Percentiles rank a stretch among this genome's conserved stretches.
These are phyloP conservation scores for Drosophila pseudoananassae DNA, from an alignment of 1,140 invertebrate species.

Conservation along the genomic window DNA sequence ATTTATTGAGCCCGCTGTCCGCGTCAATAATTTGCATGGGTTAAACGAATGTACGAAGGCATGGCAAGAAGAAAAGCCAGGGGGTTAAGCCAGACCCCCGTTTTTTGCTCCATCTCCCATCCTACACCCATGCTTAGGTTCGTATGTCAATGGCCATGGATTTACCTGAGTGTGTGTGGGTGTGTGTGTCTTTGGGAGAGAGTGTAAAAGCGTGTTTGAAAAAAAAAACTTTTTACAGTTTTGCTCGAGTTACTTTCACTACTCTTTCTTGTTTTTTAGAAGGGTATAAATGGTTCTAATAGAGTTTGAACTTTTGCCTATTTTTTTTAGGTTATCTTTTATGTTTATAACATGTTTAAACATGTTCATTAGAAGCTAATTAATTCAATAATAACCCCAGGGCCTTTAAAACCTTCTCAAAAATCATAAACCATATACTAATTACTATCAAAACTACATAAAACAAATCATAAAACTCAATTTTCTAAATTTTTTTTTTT, in stretches of 20 bases:
- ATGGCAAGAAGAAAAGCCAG: constrained; percentile 6
- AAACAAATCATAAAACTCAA: too few species aligned
- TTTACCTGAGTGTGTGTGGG: constrained; percentile 35
- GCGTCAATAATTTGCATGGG: constrained; percentile 80
- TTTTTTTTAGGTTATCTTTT: too few species aligned
- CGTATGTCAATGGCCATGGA: constrained; percentile 63
- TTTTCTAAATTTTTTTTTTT: too few species aligned
- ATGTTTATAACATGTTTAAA: too few species aligned
- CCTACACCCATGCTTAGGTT: not conserved
- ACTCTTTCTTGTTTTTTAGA: not conserved
- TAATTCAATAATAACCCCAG: too few species aligned
- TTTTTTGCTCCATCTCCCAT: not conserved
- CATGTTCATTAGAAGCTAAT: too few species aligned
- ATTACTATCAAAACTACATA: too few species aligned
- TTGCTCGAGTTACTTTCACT: constrained; percentile 51
- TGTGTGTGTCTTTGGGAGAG: constrained; percentile 39
- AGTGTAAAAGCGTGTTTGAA: constrained; percentile 70
- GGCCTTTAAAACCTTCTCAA: too few species aligned
- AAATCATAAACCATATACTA: too few species aligned
- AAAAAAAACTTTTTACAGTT: constrained; percentile 66
- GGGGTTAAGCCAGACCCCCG: constrained; percentile 45
- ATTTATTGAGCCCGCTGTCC: constrained; percentile 74
- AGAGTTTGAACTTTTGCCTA: too few species aligned
- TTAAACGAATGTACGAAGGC: constrained; percentile 33
- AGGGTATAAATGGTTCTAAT: not conserved